Evolutionary conservation across 2,113 vertebrate species (phyloP).

Genomic region (Cepphus grylle): DNA sequence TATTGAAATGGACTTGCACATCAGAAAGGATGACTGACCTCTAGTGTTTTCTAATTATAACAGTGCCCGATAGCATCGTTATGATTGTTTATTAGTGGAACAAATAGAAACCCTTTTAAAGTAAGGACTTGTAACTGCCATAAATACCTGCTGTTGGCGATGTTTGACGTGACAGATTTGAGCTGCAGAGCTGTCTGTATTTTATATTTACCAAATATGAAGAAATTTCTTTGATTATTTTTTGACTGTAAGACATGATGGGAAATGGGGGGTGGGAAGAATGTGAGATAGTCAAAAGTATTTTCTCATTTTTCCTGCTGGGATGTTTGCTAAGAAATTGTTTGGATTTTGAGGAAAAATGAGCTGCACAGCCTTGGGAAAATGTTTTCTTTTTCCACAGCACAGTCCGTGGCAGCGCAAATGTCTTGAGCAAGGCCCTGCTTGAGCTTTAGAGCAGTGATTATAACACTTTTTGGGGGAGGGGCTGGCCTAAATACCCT

Average conservation of each 20-base stretch:
- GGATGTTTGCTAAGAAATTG: neutral
- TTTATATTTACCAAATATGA: neutral
- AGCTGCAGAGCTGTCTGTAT: neutral
- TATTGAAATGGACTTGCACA: neutral
- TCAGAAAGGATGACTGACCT: slow-evolving; percentile 18
- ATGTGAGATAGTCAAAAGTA: neutral
- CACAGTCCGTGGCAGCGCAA: neutral
- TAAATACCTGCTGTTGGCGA: neutral
- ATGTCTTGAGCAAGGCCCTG: neutral
- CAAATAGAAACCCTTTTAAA: slow-evolving; percentile 13
- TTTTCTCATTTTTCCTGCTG: neutral
- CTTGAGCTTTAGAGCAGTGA: neutral
- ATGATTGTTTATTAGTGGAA: slow-evolving; percentile 4
- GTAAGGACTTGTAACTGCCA: neutral
- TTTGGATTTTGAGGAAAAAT: slow-evolving; percentile 12
- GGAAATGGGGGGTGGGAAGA: neutral
- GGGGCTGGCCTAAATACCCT: neutral
- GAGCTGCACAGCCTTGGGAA: neutral
- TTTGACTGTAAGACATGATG: neutral
- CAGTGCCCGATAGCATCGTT: neutral
- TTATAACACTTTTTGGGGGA: neutral
- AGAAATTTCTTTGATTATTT: neutral
- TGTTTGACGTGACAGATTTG: neutral
- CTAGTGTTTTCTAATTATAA: slow-evolving; percentile 33
- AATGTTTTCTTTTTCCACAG: neutral